Percentiles rank a stretch among this genome's conserved stretches.
These are phyloP conservation scores for Ditylenchus weischeri DNA, from an alignment of 2,888 invertebrate genomes.

Conservation along the genomic window DNA sequence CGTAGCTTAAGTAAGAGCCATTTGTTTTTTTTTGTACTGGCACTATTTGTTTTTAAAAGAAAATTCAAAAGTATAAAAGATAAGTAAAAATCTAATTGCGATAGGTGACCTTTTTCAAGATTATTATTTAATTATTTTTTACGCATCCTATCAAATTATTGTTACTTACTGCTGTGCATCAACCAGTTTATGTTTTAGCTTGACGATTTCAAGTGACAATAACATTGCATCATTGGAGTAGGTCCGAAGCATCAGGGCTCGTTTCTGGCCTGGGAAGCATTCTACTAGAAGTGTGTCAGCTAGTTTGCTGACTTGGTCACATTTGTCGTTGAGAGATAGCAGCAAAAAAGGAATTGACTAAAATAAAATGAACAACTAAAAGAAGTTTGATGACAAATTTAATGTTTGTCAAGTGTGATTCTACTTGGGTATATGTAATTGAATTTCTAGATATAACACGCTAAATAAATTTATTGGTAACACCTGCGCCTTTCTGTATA, in stretches of 20 bases:
- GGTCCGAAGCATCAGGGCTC: slow-evolving; percentile 20
- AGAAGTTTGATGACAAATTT: no score
- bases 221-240: slow-evolving; percentile 33
- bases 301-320: slow-evolving; percentile 21
- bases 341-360: slow-evolving; percentile 32
- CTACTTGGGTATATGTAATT: no score
- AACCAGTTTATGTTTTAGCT: slow-evolving; percentile 32
- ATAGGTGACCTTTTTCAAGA: no score
- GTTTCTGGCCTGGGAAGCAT: slow-evolving; percentile 40
- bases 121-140: no score
- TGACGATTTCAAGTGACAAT: slow-evolving; percentile 28
- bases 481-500: no score
- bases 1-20: no score
- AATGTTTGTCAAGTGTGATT: no score
- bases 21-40: no score
- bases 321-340: slow-evolving; percentile 29
- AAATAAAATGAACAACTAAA: slow-evolving; percentile 13
- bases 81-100: neutral
- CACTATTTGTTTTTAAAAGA: no score
- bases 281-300: slow-evolving; percentile 36
- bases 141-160: no score
- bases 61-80: neutral
- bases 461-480: no score
- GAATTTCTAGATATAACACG: no score
- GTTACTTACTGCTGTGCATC: slow-evolving; percentile 33